phyloP scores from a whole-genome alignment of 2,113 vertebrate species.

The Seriola quinqueradiata region DNA sequence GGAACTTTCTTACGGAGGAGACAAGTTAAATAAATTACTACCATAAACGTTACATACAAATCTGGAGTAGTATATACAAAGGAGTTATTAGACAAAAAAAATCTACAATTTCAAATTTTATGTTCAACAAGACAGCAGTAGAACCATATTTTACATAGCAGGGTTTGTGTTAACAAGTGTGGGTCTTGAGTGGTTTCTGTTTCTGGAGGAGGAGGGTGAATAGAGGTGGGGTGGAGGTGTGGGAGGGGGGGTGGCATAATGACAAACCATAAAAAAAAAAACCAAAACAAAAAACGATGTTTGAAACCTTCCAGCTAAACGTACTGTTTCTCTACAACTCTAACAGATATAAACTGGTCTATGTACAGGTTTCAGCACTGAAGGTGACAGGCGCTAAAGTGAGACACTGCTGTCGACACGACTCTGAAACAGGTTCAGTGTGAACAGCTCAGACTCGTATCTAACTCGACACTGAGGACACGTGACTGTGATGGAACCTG shows the following conservation, averaged over 20 bases:
- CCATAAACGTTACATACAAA: constrained; percentile 87
- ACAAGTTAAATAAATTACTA: constrained; percentile 90
- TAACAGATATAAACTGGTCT: constrained; percentile 44
- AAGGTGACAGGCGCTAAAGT: constrained; percentile 2
- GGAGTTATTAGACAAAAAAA: constrained; percentile 82
- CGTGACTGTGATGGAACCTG: neutral
- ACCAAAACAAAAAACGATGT: constrained; percentile 31
- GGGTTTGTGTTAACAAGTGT: constrained; percentile 44
- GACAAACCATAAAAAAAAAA: constrained; percentile 35
- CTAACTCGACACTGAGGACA: too few species aligned
- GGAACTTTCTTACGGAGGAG: constrained; percentile 81
- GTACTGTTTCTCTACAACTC: constrained; percentile 43
- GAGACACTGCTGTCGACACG: constrained; percentile 17
- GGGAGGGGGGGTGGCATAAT: neutral
- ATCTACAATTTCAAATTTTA: constrained; percentile 81
- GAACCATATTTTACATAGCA: constrained; percentile 79
- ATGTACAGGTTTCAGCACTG: constrained; percentile 50
- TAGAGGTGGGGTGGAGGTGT: neutral
- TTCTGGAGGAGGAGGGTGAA: neutral
- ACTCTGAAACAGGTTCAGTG: too few species aligned
- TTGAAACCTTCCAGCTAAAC: constrained; percentile 62
- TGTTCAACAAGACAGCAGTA: constrained; percentile 80
- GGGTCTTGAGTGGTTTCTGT: constrained; percentile 52
- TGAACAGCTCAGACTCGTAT: too few species aligned
- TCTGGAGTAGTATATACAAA: constrained; percentile 88